Evolutionary conservation across 2,797 vertebrate genomes (phyloP), one percentile per base, ranked within the genome.

Genomic region (Sebastes diaconus): DNA sequence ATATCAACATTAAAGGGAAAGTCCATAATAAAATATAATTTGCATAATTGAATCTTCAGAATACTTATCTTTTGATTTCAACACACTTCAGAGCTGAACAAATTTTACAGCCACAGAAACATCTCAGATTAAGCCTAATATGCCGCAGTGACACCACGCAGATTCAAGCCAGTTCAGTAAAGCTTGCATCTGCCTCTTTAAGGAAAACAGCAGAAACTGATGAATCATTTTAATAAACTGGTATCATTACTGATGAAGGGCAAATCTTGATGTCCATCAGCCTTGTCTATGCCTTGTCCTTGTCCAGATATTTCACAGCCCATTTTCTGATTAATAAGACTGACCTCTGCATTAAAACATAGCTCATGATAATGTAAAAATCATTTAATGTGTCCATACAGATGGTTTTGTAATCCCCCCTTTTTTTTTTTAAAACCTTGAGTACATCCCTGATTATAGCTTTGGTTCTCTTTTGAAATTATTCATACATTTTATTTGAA

Each of bases 351-450:
- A 68, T 65, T 87, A 32, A 67, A 90, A 80, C 75, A 83, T 89
- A 83, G 60, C 77, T 84, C 63, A 75, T 69, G 39, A 84, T 79
- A 88, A 88, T 88, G 81, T 93, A 74, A 88, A 36, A 81, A 54
- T 69, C 16, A 71, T 83, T 58, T 52, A 46, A 52, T 73, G 8
- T 73, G 65, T 87, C 69, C 29, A 67, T 57, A 52, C 72, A 76
- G 13, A 80, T 63, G 12, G 13, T 74, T 88, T 79, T 67, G 32
- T 83, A 34, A 79, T 73, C 36, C n/a, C 5, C 13, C 2, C 6
- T 4, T n/a, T 67, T 50, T 66, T 50, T 57, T 29, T 63, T 34
- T 13, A 25, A 36, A 36, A 63, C 20, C 57, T 32, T 71, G 5
- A 75, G 58, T n/a, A 16, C 5, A 55, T 77, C 30, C 50, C 65